Base-by-base conservation (phyloP, 2,888 invertebrate genomes). In the Athetis lepigone region DNA sequence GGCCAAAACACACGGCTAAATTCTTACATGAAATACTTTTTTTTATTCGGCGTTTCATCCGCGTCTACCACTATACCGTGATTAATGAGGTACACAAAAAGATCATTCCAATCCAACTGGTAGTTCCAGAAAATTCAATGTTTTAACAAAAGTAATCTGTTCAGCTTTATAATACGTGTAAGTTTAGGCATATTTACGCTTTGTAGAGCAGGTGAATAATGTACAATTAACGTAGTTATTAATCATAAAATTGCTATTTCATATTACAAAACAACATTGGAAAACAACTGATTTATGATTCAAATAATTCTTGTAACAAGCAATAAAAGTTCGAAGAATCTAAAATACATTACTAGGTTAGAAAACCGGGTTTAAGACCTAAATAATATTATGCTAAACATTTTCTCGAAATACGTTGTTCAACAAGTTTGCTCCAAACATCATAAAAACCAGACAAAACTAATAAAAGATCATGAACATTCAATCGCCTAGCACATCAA, bases 401-500 rank as follows among this genome's bases (percentile, higher is more conserved):
- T 37, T 37, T 36, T 13, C n/a, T 29, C 37, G 37, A 39, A 60
- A 40, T 47, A 51, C 46, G 19, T 21, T 4, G 11, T 25, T 16
- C 33, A 42, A 16, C 11, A 33, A 33, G 1, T 23, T 19, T 16
- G 49, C 36, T 23, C 23, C 8, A 51, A 37, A 43, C 55, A 40
- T 21, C 45, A 55, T 43, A 61, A 66, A 61, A 46, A 47, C 16
- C 37, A 25, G 43, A 62, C 39, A 36, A 51, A 8, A 13, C 62
- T 42, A 46, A 54, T 55, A 62, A 70, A 75, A 75, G 1, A 40
- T 25, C 13, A 52, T 54, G 43, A 40, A 63, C 39, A 40, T 42
- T 58, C 54, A 66, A 73, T 55, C 27, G 16, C 21, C n/a, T 19
- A 13, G 13, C 55, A 42, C 49, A 61, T 69, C 42, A 70, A 62